Evolutionary conservation across 64 coral and sea anemone genomes (phyloP), one percentile per base, ranked within the genome.

Genomic region (Actinia equina): DNA sequence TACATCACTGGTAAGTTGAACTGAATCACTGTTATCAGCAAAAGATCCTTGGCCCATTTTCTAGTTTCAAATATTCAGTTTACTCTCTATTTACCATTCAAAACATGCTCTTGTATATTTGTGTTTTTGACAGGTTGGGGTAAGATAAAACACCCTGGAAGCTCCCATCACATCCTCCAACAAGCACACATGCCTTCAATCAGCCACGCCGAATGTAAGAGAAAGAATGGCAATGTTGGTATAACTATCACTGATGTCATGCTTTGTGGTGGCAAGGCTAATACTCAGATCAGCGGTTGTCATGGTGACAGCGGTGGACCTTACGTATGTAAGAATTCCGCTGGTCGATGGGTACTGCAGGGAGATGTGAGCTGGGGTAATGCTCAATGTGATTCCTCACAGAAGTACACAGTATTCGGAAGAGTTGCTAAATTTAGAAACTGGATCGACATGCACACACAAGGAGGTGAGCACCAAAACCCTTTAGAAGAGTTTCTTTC

Each of bases 271-370:
- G 89, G 89, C 15, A 71, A 88, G 49, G 74, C 77, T 37, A 88
- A 87, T 57, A 91, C 89, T 41, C 80, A 57, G 20, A 59, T 91
- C 1, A 91, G 93, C 82, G 89, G 93, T 91, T 95, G 93, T 27
- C 93, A 95, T 86, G 93, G 93, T 88, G 93, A 95, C 82, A 95
- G 93, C 37, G 93, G 93, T 80, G 93, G 93, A 54, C 93, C 93
- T 42, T 95, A 88, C 26, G 92, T 94, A 2, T 94, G 92, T 17
- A 84, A 71, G 60, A 80, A 64, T 52, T 20, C 59, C 44, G 84
- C 43, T 77, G 86, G 82, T 20, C 86, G 90, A 12, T 95, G 78
- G 64, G 89, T 95, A 51, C 89, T 91, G 20, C 89, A 95, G 62
- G 92, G 92, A 26, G 92, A 55, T 30, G 89, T 91, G 16, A 91